Conservation (phyloP, 2,113 vertebrate species). For the Alethe castanea region DNA sequence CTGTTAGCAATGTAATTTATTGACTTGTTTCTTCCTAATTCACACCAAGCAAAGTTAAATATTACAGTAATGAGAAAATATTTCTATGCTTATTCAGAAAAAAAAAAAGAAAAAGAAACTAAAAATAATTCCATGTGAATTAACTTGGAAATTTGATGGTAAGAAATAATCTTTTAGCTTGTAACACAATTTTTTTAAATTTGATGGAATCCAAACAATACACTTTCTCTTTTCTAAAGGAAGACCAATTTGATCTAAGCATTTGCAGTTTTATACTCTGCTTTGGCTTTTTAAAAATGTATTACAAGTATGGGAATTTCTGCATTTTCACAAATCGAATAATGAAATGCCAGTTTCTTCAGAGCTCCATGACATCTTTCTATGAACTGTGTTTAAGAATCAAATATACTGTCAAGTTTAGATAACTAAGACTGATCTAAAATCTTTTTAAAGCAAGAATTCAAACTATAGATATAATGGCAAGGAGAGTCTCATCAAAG, state of each 20-base stretch:
- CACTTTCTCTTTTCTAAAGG: background rate
- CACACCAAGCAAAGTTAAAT: background rate
- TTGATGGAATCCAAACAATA: background rate
- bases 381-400: background rate
- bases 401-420: background rate
- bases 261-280: background rate
- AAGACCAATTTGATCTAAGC: background rate
- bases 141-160: background rate
- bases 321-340: background rate
- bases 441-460: background rate
- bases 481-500: background rate
- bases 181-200: background rate
- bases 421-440: background rate
- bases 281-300: background rate
- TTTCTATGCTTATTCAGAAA: background rate
- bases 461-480: background rate
- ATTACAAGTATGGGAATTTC: background rate
- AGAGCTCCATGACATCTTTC: background rate
- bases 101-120: background rate
- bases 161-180: background rate
- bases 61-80: background rate
- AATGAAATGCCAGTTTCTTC: background rate
- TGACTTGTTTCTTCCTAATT: background rate
- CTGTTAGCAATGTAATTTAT: background rate
- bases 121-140: background rate